Percentiles rank a stretch among this genome's conserved stretches.
phyloP scores from a whole-genome alignment of 2,797 vertebrate species.

The Pempheris klunzingeri region DNA sequence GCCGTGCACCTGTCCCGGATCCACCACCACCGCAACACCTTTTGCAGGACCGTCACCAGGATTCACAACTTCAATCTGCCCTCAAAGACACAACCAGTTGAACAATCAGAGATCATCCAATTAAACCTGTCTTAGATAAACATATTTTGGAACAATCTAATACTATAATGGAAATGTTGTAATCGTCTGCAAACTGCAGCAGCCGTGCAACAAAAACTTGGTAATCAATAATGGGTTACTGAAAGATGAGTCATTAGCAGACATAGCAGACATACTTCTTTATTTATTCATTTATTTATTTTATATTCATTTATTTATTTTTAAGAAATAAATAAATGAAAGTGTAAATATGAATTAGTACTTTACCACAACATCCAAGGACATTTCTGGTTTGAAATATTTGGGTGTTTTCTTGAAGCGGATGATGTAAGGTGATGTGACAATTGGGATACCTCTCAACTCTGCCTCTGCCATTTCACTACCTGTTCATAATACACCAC shows the following conservation, averaged over 20 bases:
- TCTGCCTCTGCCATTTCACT: conserved; percentile 78
- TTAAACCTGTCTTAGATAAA: no score
- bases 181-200: background rate
- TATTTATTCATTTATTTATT: no score
- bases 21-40: background rate
- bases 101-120: no score
- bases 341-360: no score
- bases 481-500: conserved; percentile 63
- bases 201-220: background rate
- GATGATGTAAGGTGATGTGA: conserved; percentile 78
- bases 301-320: no score
- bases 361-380: conserved; percentile 71
- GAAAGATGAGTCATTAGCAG: no score
- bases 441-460: conserved; percentile 70
- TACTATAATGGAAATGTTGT: background rate
- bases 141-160: background rate
- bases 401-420: conserved; percentile 73
- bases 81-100: no score
- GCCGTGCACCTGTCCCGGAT: fast-evolving
- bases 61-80: conserved; percentile 40
- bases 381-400: conserved; percentile 80
- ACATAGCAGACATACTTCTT: no score
- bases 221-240: no score
- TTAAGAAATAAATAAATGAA: background rate
- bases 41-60: conserved; percentile 34